Conservation (phyloP, 2,113 vertebrate genomes). For the Takifugu flavidus region DNA sequence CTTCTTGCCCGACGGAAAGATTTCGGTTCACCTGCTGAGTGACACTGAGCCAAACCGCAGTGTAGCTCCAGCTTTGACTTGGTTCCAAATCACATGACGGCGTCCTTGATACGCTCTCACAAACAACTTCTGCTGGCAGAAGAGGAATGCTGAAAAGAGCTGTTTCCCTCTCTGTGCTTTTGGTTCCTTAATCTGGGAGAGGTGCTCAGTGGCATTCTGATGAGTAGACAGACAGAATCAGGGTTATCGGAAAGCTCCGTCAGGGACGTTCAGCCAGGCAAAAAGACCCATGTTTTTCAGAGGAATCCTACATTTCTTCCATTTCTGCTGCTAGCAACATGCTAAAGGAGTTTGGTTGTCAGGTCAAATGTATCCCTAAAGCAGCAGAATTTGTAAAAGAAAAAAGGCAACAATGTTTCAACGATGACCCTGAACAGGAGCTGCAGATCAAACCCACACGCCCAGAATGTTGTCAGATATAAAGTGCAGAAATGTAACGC, state of each 20-base stretch:
- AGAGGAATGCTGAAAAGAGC: slow-evolving; percentile 42
- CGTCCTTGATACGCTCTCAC: slow-evolving; percentile 44
- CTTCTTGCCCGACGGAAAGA: background rate
- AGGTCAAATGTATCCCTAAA: too few species aligned
- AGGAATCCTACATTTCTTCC: too few species aligned
- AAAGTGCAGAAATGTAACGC: slow-evolving; percentile 1
- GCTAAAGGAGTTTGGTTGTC: too few species aligned
- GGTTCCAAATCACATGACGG: slow-evolving; percentile 58
- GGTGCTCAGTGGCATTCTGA: slow-evolving; percentile 28
- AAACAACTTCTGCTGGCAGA: slow-evolving; percentile 53
- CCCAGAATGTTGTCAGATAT: too few species aligned
- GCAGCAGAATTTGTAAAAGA: too few species aligned
- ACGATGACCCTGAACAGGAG: too few species aligned
- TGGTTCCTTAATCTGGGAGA: slow-evolving; percentile 58
- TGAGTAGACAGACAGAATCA: slow-evolving; percentile 40
- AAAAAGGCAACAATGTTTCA: too few species aligned
- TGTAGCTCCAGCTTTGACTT: slow-evolving; percentile 42
- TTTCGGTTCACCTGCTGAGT: slow-evolving; percentile 22
- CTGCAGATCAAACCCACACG: too few species aligned
- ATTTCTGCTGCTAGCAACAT: background rate
- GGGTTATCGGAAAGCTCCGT: slow-evolving; percentile 5
- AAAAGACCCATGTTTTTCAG: background rate
- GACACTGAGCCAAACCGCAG: slow-evolving; percentile 25
- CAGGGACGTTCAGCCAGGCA: background rate
- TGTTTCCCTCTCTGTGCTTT: slow-evolving; percentile 66